A percentile compares a stretch with the other conserved stretches of the same genome.
Evolutionary conservation across 2,113 vertebrate species (phyloP).

Genomic region (Oryctolagus cuniculus): mOryCun1.1 NC_091432.1:123372001-123372500

Average conservation of each 20-base stretch:
- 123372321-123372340: slow-evolving; percentile 46
- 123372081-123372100: slow-evolving; percentile 8
- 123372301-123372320: slow-evolving; percentile 5
- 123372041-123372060: background rate
- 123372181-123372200: background rate
- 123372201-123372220: slow-evolving; percentile 41
- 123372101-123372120: background rate
- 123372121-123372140: background rate
- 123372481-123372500: background rate
- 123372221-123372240: slow-evolving; percentile 39
- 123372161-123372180: background rate
- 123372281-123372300: slow-evolving; percentile 43
- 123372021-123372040: background rate
- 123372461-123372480: background rate
- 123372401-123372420: background rate
- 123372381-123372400: background rate
- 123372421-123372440: background rate
- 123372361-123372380: background rate
- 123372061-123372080: background rate
- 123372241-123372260: background rate
- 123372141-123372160: slow-evolving; percentile 31
- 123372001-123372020: background rate
- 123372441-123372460: background rate
- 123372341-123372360: slow-evolving; percentile 19
- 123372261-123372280: slow-evolving; percentile 46